Percentiles rank a stretch among this genome's conserved stretches.
Conservation (phyloP, 2,797 vertebrate species). For the Bryconaethiops microstoma region DNA sequence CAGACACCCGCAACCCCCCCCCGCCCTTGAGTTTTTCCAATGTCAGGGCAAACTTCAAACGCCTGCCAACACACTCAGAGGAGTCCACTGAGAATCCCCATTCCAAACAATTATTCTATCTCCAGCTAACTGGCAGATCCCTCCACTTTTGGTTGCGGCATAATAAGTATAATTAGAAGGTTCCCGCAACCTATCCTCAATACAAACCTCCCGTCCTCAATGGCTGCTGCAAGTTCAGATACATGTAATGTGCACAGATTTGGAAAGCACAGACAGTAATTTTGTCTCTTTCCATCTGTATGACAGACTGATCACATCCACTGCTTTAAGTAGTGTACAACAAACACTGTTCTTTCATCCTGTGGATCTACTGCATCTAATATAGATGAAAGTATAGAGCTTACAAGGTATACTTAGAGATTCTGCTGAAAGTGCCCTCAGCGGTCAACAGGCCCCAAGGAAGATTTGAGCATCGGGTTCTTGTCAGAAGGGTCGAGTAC, state of each 20-base stretch:
- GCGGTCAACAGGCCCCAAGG: slow-evolving; percentile 33
- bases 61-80: slow-evolving; percentile 67
- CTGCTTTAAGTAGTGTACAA: slow-evolving; percentile 35
- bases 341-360: slow-evolving; percentile 57
- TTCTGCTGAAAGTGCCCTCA: slow-evolving; percentile 48
- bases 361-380: slow-evolving; percentile 61
- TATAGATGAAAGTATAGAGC: slow-evolving; percentile 62
- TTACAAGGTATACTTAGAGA: slow-evolving; percentile 55
- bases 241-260: slow-evolving; percentile 11
- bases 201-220: background rate
- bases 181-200: slow-evolving; percentile 72
- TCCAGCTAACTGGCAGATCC: slow-evolving; percentile 70
- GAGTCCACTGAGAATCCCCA: slow-evolving; percentile 70
- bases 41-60: slow-evolving; percentile 75
- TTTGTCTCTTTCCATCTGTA: slow-evolving; percentile 21
- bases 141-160: slow-evolving; percentile 72
- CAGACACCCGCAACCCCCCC: slow-evolving; percentile 33
- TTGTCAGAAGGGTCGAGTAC: slow-evolving; percentile 7
- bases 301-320: slow-evolving; percentile 41
- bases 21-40: slow-evolving; percentile 73
- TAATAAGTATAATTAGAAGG: slow-evolving; percentile 83
- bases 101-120: slow-evolving; percentile 72
- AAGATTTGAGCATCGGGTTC: background rate
- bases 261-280: background rate
- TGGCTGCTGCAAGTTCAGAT: background rate